Percentiles rank a stretch among this genome's conserved stretches.
These are phyloP conservation scores for Folsomia manolachei DNA, from an alignment of 2,888 invertebrate genomes.

Conservation along the genomic window DNA sequence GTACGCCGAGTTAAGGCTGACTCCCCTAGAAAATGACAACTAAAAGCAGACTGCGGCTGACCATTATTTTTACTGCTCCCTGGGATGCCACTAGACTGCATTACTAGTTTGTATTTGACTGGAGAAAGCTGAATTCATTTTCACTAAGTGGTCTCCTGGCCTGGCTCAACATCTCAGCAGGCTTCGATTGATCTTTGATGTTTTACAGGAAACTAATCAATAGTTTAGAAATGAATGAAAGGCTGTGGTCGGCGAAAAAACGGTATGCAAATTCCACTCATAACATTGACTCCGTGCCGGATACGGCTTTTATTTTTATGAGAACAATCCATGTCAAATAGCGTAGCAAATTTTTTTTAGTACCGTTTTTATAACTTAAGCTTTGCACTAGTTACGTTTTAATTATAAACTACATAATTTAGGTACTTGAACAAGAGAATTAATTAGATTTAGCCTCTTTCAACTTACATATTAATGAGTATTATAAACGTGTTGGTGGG, in stretches of 20 bases:
- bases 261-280: background rate
- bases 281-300: background rate
- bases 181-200: background rate
- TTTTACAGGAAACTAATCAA: background rate
- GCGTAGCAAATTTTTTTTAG: background rate
- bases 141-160: background rate
- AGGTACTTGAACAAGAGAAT: background rate
- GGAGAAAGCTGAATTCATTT: background rate
- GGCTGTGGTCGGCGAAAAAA: no score
- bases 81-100: background rate
- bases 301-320: background rate
- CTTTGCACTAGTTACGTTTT: background rate
- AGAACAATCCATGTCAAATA: background rate
- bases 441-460: background rate
- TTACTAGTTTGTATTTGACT: no score
- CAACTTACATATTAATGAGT: background rate
- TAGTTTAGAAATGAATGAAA: no score
- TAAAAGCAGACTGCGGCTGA: background rate
- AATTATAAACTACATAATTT: background rate
- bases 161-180: background rate
- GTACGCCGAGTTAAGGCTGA: background rate
- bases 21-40: background rate
- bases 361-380: background rate
- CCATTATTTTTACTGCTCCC: constrained; percentile 1
- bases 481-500: background rate